phyloP scores from a whole-genome alignment of 92 coral and sea anemone species.

The Actinernus sp. region DNA sequence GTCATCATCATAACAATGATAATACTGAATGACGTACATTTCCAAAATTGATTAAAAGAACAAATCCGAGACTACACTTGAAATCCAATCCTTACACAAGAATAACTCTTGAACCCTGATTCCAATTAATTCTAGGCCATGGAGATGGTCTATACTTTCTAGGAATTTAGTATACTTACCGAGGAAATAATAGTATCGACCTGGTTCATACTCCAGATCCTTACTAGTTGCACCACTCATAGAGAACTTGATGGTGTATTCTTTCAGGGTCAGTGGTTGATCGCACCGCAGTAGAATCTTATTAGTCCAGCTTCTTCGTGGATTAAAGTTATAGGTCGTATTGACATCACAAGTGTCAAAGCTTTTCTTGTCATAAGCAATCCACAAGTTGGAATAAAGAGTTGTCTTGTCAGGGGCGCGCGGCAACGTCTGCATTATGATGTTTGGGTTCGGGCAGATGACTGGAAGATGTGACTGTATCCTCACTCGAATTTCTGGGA shows the following conservation, averaged over 20 bases:
- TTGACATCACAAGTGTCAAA: slow-evolving; percentile 4
- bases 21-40: too few species aligned
- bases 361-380: slow-evolving; percentile 2
- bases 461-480: not conserved
- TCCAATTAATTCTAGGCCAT: too few species aligned
- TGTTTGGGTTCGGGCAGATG: slow-evolving; percentile 4
- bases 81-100: too few species aligned
- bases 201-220: not conserved
- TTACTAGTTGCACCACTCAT: not conserved
- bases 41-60: too few species aligned
- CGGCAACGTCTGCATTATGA: not conserved
- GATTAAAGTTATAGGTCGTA: not conserved
- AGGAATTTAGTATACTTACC: too few species aligned
- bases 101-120: too few species aligned
- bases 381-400: not conserved
- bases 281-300: not conserved
- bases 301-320: not conserved
- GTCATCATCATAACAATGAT: too few species aligned
- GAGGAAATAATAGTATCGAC: not conserved
- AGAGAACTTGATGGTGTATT: not conserved
- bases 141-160: too few species aligned
- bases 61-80: too few species aligned
- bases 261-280: not conserved
- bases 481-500: not conserved
- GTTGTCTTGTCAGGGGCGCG: not conserved